Base-by-base conservation (phyloP, 2,797 vertebrate genomes). In the Helostoma temminkii region DNA sequence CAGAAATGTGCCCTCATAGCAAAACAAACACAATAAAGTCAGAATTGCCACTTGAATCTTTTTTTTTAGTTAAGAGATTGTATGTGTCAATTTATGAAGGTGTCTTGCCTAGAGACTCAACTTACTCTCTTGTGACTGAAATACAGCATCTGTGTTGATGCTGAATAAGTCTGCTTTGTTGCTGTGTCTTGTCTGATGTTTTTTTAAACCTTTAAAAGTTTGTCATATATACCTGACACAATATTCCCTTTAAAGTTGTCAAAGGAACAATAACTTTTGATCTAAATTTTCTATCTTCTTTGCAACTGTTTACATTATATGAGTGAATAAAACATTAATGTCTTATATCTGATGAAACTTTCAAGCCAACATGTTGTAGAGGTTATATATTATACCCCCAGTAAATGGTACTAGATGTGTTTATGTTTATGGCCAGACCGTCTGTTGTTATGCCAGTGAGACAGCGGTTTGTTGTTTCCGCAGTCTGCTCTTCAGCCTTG, bases 81-180 rank as follows among this genome's bases (percentile, higher is more conserved):
- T n/a, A n/a, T n/a, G n/a, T 25, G 45, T 67, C 41, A 37, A 15
- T 58, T 26, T 14, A 21, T 67, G 34, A 65, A 69, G 39, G 56
- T 45, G 1, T 34, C 19, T n/a, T 54, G 18, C 49, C 21, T 30
- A 15, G 37, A 32, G 50, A 26, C 36, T 16, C 16, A 16, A 16
- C 67, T 60, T 75, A 34, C 70, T 57, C 61, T 14, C 8, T 16
- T 24, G 21, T 32, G 42, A 63, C 36, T 56, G 39, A 56, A 53
- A 52, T 14, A 6, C 18, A 9, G 10, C 1, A 0, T 71, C 16
- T 47, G 11, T 59, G 45, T 43, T 64, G 36, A 67, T 78, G 58
- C 22, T 54, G 48, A 65, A 43, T 41, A 32, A 45, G 2, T 30
- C 25, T 4, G 3, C 64, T 72, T 65, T 42, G 57, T 66, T 60